Percentiles rank a stretch among this genome's conserved stretches.
phyloP scores from a whole-genome alignment of 2,888 invertebrate species.

The Scelioninae gen. 1 region DNA sequence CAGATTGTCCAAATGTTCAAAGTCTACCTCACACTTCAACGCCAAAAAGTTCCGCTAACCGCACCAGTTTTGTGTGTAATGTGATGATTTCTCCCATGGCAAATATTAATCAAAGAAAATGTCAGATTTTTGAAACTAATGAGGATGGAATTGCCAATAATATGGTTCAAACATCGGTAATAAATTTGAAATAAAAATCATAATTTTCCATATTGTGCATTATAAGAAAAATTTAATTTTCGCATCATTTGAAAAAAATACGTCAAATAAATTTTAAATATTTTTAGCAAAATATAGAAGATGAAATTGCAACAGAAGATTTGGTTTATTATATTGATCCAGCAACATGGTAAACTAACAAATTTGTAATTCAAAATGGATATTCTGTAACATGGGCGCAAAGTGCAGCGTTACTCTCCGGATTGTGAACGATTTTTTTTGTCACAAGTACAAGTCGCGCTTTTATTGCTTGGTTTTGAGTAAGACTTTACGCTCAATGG shows the following conservation, averaged over 20 bases:
- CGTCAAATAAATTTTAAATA: background rate
- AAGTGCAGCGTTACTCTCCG: too few species aligned
- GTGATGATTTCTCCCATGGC: constrained; percentile 44
- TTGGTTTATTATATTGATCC: constrained; percentile 36
- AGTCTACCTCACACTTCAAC: constrained; percentile 40
- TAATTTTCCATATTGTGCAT: background rate
- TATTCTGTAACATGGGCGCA: too few species aligned
- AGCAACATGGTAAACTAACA: constrained; percentile 27
- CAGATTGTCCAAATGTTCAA: constrained; percentile 5
- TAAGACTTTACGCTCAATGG: too few species aligned
- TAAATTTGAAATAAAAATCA: background rate
- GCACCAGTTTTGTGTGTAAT: constrained; percentile 26
- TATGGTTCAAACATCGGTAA: constrained; percentile 22
- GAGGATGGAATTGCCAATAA: constrained; percentile 18
- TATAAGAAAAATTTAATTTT: too few species aligned
- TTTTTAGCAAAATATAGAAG: background rate
- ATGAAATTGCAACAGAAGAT: background rate
- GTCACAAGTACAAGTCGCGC: too few species aligned
- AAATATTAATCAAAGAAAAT: background rate
- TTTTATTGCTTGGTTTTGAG: too few species aligned
- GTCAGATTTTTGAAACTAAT: background rate
- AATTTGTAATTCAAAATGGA: background rate
- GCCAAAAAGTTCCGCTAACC: constrained; percentile 30
- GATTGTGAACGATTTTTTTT: too few species aligned
- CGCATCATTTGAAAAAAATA: too few species aligned